Evolutionary conservation across 2,113 vertebrate species (phyloP), one percentile per base, ranked within the genome.

Genomic region (Halcyon senegalensis): DNA sequence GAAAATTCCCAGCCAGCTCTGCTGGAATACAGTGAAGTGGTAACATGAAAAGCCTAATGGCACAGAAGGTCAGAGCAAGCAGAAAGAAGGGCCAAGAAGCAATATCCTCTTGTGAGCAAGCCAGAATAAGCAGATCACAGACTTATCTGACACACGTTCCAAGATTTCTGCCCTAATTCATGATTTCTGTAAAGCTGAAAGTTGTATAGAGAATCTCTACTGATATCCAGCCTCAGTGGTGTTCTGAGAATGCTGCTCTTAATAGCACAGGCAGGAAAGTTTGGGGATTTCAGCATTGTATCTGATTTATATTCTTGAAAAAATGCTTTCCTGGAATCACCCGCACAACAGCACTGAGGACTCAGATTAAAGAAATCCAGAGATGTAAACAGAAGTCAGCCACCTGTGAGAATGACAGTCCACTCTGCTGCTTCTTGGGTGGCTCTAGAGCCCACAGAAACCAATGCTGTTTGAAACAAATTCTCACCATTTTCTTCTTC

Each of bases 1-100:
- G 92, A 90, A 91, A 96, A 87, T 64, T 96, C 64, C 69, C 83
- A 82, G 90, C 82, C 96, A 90, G 88, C 88, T 92, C 90, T 87
- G 92, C 88, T 96, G 92, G 92, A 95, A 94, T 94, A 90, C 56
- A 21, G 0, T 75, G 76, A 90, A 95, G 66, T 84, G 90, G 89
- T 60, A 96, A 96, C 80, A 81, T 41, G 53, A 68, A 96, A 81
- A 94, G 83, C 39, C 79, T 59, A 94, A 86, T 56, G 93, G 73
- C 86, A 48, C 76, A 87, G 95, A 90, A 95, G 90, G 94, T 94
- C 77, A 90, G 68, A 95, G 88, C 86, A 84, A 78, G 76, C 85
- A 94, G 88, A 79, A 80, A 64, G 56, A 18, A 60, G 80, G 56
- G 95, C 88, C 80, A 90, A 94, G 80, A 92, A 94, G 95, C 88